A percentile compares a stretch with the other conserved stretches of the same genome.
phyloP scores from a whole-genome alignment of 1,140 invertebrate genomes.

The Bombus haemorrhoidalis region DNA sequence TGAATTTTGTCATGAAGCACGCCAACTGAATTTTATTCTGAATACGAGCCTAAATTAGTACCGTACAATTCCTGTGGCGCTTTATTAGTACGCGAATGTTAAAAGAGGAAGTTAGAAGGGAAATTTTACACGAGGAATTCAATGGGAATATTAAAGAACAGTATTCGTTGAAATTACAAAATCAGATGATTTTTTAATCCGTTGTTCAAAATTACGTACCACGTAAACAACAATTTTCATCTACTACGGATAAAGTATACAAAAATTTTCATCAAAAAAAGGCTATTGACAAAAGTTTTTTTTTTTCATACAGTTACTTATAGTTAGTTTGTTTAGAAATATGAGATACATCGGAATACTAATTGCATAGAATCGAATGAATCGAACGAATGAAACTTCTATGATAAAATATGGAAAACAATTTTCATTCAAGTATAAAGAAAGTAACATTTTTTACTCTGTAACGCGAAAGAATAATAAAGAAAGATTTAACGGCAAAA shows the following conservation, averaged over 20 bases:
- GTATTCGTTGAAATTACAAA: background rate
- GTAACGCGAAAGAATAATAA: background rate
- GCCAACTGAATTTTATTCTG: conserved; percentile 36
- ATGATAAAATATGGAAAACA: background rate
- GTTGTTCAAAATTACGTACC: background rate
- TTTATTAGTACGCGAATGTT: conserved; percentile 21
- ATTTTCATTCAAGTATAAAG: no score
- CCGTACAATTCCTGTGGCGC: conserved; percentile 12
- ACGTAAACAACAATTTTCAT: background rate
- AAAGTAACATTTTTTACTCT: no score
- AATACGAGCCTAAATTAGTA: conserved; percentile 22
- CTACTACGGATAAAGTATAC: background rate
- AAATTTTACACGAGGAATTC: no score
- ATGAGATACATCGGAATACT: background rate
- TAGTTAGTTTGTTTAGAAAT: no score
- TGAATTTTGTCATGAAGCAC: conserved; percentile 33
- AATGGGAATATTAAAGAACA: no score
- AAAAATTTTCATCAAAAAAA: background rate
- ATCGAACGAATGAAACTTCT: background rate
- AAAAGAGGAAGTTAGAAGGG: conserved; percentile 1
- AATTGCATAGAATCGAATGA: background rate
- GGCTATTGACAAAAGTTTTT: no score
- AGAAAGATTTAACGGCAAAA: background rate
- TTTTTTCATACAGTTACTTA: no score
- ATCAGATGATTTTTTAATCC: background rate